These are phyloP conservation scores for Empidonax alnorum DNA, from an alignment of 2,113 vertebrate species.

Conservation along the genomic window DNA sequence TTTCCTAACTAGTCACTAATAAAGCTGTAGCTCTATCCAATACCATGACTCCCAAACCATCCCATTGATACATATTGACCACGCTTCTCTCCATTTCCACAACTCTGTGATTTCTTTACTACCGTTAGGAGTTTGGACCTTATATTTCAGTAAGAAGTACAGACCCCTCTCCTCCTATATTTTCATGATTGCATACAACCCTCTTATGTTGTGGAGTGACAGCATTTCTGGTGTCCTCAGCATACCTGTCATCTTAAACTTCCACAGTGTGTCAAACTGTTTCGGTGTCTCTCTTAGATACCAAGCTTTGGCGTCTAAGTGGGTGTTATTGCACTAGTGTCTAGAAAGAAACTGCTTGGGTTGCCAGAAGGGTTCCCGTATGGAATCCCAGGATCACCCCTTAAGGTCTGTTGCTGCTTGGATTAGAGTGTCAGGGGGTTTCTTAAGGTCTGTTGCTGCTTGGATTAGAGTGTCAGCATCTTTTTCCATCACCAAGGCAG, in stretches of 20 bases:
- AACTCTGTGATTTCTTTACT: neutral
- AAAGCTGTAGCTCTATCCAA: neutral
- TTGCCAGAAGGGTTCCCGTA: neutral
- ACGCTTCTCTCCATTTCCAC: neutral
- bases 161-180: neutral
- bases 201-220: rapidly evolving
- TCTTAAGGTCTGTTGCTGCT: neutral
- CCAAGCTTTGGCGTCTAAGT: neutral
- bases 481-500: neutral
- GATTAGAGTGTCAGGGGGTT: neutral
- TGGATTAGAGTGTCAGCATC: neutral
- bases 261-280: neutral
- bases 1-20: neutral
- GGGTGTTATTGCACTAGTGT: neutral
- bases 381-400: neutral
- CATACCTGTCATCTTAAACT: neutral
- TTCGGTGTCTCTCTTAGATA: neutral
- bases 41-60: neutral
- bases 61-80: neutral
- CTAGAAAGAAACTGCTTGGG: neutral
- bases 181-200: neutral
- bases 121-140: neutral
- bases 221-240: rapidly evolving
- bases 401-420: neutral
- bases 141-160: neutral